Evolutionary conservation across 2,888 invertebrate genomes (phyloP), one percentile per base, ranked within the genome.

Genomic region (Apotomis turbidana): DNA sequence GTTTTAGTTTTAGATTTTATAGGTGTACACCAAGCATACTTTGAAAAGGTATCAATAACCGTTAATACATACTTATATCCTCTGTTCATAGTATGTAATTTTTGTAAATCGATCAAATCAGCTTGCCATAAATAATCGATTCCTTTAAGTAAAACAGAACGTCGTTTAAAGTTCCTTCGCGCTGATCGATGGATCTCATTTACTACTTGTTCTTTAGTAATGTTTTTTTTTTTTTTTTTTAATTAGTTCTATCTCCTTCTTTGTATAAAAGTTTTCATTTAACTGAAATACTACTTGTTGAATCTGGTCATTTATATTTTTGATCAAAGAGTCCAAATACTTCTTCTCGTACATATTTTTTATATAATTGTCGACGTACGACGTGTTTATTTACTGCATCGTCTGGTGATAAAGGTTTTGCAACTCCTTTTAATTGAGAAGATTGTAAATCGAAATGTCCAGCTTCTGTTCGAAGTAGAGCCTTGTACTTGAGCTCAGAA

Each of bases 11-110:
- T 62, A 5, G 44, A 15, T 46, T 60, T 60, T 9, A 46, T 4
- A 8, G 60, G 15, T 0, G 9, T 5, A 15, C 46, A 12, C 62
- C 62, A 62, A 2, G 49, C 51, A 51, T 52, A 62, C 10, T 62
- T 62, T n/a, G 62, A 62, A 51, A 62, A 62, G 10, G 51, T 8
- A 38, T 62, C 62, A 38, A 62, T 51, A 36, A 51, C n/a, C 5
- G 27, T 27, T n/a, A 62, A 46, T 36, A 62, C 36, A 12, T 62
- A 62, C 38, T 62, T 62, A 27, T n/a, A 62, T 4, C 51, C 36
- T 3, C 3, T 13, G 10, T 60, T 60, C 5, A 13, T n/a, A 5
- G 3, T 44, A 4, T 3, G 9, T 8, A 44, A 13, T 3, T 5
- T 13, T 9, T 60, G 59, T 13, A 60, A 13, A 44, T 60, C 59